Conservation (phyloP, 2,888 invertebrate genomes). For the Malthinus seriepunctatus region DNA sequence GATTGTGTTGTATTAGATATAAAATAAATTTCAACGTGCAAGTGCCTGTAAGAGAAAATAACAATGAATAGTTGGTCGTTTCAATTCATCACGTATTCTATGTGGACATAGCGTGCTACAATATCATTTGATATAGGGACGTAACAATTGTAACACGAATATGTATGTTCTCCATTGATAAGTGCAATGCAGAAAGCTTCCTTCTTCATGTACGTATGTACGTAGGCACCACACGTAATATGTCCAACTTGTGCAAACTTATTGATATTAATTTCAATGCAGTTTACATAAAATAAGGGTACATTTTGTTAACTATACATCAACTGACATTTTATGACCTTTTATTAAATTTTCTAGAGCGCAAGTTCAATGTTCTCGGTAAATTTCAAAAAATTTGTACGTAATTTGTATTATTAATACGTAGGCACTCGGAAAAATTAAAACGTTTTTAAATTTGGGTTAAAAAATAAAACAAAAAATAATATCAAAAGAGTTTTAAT, state of each 20-base stretch:
- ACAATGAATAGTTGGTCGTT: slow-evolving; percentile 21
- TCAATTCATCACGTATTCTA: slow-evolving; percentile 27
- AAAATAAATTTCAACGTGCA: slow-evolving; percentile 9
- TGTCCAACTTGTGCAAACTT: slow-evolving; percentile 11
- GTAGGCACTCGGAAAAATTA: no score
- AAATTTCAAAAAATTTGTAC: no score
- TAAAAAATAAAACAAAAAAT: no score
- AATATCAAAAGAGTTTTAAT: no score
- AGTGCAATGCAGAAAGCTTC: slow-evolving; percentile 20
- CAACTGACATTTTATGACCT: background rate
- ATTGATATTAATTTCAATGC: slow-evolving; percentile 25
- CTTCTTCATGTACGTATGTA: no score
- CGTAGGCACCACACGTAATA: slow-evolving; percentile 3
- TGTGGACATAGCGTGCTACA: slow-evolving; percentile 27
- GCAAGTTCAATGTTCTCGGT: no score
- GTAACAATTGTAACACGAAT: slow-evolving; percentile 20
- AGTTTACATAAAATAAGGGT: slow-evolving; percentile 1
- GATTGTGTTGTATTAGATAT: slow-evolving; percentile 3
- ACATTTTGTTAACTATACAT: background rate
- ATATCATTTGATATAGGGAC: slow-evolving; percentile 26
- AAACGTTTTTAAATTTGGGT: no score
- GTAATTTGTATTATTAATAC: no score
- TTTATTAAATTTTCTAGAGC: background rate
- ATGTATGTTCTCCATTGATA: slow-evolving; percentile 25
- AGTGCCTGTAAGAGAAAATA: slow-evolving; percentile 9